Percentiles rank a stretch among this genome's conserved stretches.
These are phyloP conservation scores for Seriola quinqueradiata DNA, from an alignment of 2,113 vertebrate species.

Conservation along the genomic window DNA sequence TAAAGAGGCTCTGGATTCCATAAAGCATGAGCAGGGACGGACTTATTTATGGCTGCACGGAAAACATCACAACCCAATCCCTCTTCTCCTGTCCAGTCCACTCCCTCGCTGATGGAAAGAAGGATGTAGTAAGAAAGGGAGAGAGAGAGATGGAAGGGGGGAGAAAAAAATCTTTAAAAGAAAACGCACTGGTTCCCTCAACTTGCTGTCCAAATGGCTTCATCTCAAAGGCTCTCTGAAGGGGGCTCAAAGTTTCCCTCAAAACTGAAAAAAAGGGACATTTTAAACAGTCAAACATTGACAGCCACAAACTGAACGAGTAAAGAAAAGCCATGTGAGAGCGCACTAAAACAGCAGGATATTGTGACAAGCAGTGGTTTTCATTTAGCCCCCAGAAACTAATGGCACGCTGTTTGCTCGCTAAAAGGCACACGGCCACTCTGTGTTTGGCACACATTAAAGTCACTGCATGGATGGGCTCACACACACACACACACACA, in stretches of 20 bases:
- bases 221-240: slow-evolving; percentile 41
- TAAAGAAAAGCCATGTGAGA: slow-evolving; percentile 50
- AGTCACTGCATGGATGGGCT: slow-evolving; percentile 4
- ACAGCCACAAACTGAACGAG: slow-evolving; percentile 42
- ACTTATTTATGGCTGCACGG: slow-evolving; percentile 81
- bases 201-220: slow-evolving; percentile 47
- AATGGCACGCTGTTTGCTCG: slow-evolving; percentile 53
- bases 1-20: slow-evolving; percentile 84
- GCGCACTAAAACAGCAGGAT: slow-evolving; percentile 48
- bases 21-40: slow-evolving; percentile 75
- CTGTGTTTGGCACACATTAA: slow-evolving; percentile 45
- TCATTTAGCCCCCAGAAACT: slow-evolving; percentile 60
- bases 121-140: slow-evolving; percentile 7
- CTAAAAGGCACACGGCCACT: slow-evolving; percentile 46
- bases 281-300: slow-evolving; percentile 50
- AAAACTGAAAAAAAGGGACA: slow-evolving; percentile 15
- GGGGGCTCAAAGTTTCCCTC: slow-evolving; percentile 42
- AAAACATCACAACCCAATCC: slow-evolving; percentile 71
- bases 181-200: slow-evolving; percentile 29
- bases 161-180: slow-evolving; percentile 16
- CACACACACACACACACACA: slow-evolving; percentile 1
- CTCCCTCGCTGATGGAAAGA: slow-evolving; percentile 25
- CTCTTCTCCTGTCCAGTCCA: slow-evolving; percentile 36
- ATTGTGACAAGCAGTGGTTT: slow-evolving; percentile 67
- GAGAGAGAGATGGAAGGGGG: not conserved